Percentiles rank a stretch among this genome's conserved stretches.
Conservation (phyloP, 2,797 vertebrate genomes). For the Coendou prehensilis region DNA sequence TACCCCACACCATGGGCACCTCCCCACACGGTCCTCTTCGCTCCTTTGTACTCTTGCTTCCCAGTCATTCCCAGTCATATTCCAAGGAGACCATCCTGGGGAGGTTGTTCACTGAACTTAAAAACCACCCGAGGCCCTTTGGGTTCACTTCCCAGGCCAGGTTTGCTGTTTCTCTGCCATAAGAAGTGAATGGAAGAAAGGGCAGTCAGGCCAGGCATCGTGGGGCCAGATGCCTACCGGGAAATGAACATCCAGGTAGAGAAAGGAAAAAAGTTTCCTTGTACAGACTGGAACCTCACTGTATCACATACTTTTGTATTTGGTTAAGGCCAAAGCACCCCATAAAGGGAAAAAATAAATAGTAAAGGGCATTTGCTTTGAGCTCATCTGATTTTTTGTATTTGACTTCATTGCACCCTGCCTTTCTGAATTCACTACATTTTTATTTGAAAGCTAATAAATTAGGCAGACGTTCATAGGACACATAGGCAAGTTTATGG, state of each 20-base stretch:
- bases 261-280: background rate
- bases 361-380: background rate
- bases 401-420: background rate
- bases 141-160: background rate
- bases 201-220: background rate
- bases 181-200: background rate
- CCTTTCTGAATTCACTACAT: constrained; percentile 36
- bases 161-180: background rate
- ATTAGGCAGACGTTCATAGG: background rate
- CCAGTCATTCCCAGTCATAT: background rate
- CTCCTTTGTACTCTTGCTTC: background rate
- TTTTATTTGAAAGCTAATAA: constrained; percentile 72
- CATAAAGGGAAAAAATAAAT: background rate
- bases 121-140: background rate
- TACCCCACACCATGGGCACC: background rate
- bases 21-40: background rate
- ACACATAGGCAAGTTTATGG: background rate
- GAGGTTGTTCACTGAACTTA: background rate
- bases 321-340: background rate
- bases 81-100: background rate
- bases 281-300: background rate
- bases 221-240: background rate
- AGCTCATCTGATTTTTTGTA: constrained; percentile 9
- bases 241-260: background rate
- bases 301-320: background rate